Evolutionary conservation across 2,797 vertebrate species (phyloP).

Genomic region (Amniataba percoides): DNA sequence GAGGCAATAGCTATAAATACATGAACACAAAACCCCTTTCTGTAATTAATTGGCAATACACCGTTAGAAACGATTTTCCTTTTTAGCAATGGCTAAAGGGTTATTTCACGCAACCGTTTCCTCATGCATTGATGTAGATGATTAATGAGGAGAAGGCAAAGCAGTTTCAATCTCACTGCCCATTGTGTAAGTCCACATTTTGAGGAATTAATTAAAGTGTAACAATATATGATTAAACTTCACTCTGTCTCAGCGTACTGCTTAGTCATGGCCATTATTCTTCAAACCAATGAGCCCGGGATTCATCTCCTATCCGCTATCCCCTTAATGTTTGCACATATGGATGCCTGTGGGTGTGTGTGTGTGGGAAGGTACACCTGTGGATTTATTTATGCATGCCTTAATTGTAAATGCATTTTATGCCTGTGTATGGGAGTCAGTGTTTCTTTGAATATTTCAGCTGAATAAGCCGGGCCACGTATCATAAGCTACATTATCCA

Average conservation of each 20-base stretch:
- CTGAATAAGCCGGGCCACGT: conserved; percentile 52
- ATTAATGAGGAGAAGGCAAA: conserved; percentile 66
- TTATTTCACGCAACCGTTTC: conserved; percentile 55
- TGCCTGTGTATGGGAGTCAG: not conserved
- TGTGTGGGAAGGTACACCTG: conserved; percentile 18
- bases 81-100: conserved; percentile 54
- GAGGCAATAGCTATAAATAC: conserved; percentile 37
- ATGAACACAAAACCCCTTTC: conserved; percentile 40
- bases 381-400: not conserved
- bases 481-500: conserved; percentile 49
- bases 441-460: conserved; percentile 39
- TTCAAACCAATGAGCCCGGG: conserved; percentile 44
- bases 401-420: not conserved
- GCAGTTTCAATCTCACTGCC: conserved; percentile 59
- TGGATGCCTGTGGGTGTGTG: conserved; percentile 5
- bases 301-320: conserved; percentile 29
- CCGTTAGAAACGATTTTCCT: conserved; percentile 41
- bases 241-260: conserved; percentile 50
- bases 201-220: conserved; percentile 76
- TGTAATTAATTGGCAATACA: conserved; percentile 54
- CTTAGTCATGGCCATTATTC: conserved; percentile 62
- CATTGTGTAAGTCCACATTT: conserved; percentile 68
- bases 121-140: conserved; percentile 62
- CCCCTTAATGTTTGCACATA: conserved; percentile 24
- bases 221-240: conserved; percentile 75